Percentiles rank a stretch among this genome's conserved stretches.
These are phyloP conservation scores for Urosaurus nigricauda DNA, from an alignment of 2,797 vertebrate species.

Conservation along the genomic window DNA sequence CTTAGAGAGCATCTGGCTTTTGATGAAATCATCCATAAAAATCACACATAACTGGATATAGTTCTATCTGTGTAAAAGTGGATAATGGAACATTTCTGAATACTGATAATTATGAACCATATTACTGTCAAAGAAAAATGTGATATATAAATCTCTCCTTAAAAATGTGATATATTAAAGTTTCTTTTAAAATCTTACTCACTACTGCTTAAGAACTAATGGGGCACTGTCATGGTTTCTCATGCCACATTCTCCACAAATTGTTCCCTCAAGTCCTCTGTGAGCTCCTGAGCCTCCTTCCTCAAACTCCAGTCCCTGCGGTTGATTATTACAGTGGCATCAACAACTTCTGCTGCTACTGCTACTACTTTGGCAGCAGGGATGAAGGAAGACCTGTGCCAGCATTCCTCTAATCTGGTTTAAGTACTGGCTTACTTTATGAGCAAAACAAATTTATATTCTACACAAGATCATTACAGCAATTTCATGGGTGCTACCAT, in stretches of 20 bases:
- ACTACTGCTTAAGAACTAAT: not conserved
- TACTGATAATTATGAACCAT: not conserved
- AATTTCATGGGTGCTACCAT: not conserved
- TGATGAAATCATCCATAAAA: slow-evolving; percentile 32
- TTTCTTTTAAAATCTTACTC: not conserved
- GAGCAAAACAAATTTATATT: not conserved
- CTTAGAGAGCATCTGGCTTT: slow-evolving; percentile 22
- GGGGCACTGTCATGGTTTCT: not conserved
- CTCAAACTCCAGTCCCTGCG: not conserved
- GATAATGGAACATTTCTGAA: slow-evolving; percentile 17
- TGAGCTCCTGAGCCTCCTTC: not conserved
- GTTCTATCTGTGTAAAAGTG: not conserved
- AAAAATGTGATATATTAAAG: not conserved
- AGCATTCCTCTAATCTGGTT: too few species aligned
- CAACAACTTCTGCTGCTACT: not conserved
- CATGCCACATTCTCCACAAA: not conserved
- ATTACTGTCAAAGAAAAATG: not conserved
- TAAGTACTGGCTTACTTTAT: not conserved
- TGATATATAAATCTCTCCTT: not conserved
- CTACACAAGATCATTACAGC: not conserved
- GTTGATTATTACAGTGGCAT: not conserved
- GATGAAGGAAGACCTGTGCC: not conserved
- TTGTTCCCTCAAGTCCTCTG: not conserved
- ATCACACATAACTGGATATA: slow-evolving; percentile 24
- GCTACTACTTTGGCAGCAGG: not conserved